Conservation (phyloP, 1,140 invertebrate genomes). For the Dreissena polymorpha region DNA sequence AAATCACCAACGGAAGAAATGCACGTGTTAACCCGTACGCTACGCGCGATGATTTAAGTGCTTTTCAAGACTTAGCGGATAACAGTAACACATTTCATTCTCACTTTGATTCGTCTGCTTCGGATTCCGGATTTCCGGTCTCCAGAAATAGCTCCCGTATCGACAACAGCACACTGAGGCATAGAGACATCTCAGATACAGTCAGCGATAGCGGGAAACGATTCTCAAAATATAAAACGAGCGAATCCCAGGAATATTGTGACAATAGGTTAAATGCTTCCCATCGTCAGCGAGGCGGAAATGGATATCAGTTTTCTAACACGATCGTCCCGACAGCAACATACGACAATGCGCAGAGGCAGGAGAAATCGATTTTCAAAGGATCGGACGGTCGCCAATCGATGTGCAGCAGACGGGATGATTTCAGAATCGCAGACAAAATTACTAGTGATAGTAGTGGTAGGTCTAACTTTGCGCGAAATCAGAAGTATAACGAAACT, state of each 20-base stretch:
- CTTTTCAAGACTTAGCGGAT: neutral
- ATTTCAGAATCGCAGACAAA: neutral
- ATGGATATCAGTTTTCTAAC: too few relatives aligned
- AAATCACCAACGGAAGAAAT: too few relatives aligned
- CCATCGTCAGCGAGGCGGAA: too few relatives aligned
- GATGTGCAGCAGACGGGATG: neutral
- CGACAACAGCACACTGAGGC: neutral
- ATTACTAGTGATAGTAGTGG: neutral
- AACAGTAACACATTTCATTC: neutral
- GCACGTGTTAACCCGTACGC: slow-evolving; percentile 22
- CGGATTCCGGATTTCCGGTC: slow-evolving; percentile 20
- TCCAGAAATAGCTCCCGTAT: neutral
- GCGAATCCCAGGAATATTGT: too few relatives aligned
- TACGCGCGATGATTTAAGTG: slow-evolving; percentile 29
- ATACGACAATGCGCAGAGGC: slow-evolving; percentile 36
- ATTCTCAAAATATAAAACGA: too few relatives aligned
- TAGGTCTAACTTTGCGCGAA: too few relatives aligned
- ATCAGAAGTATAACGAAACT: neutral
- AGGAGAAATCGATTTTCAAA: slow-evolving; percentile 47
- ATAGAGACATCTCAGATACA: slow-evolving; percentile 23
- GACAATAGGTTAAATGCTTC: too few relatives aligned
- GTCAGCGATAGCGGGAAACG: slow-evolving; percentile 32
- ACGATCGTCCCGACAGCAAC: neutral
- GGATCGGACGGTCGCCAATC: neutral
- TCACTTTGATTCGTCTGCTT: slow-evolving; percentile 28